Conservation (phyloP, 2,113 vertebrate species). For the Mugil cephalus region DNA sequence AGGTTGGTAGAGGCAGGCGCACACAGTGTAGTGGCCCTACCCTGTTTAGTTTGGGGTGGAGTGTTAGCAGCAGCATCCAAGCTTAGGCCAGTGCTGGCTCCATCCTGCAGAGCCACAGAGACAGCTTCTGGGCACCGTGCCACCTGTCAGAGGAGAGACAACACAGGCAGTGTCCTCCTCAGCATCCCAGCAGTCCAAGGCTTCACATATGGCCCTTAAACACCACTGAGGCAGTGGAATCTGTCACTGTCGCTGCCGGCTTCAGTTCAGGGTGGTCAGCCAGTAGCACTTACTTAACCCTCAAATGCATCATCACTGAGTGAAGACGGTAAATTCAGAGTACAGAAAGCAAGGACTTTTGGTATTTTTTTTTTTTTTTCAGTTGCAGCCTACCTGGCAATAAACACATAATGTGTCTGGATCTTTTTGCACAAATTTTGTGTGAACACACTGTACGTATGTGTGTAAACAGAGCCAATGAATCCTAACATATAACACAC, state of each 20-base stretch:
- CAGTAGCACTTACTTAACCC: slow-evolving; percentile 2
- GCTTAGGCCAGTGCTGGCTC: slow-evolving; percentile 35
- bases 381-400: neutral
- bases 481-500: slow-evolving; percentile 39
- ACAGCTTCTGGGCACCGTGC: slow-evolving; percentile 49
- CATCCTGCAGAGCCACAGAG: slow-evolving; percentile 46
- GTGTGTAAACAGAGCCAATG: slow-evolving; percentile 18
- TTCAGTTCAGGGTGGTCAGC: slow-evolving; percentile 1
- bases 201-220: slow-evolving; percentile 46
- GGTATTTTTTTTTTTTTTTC: too few relatives aligned
- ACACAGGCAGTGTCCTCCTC: slow-evolving; percentile 48
- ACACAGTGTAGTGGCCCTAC: neutral
- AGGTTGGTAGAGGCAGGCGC: slow-evolving; percentile 8
- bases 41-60: slow-evolving; percentile 5
- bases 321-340: neutral
- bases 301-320: slow-evolving; percentile 14
- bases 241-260: slow-evolving; percentile 5
- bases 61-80: slow-evolving; percentile 41
- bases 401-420: slow-evolving; percentile 26
- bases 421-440: slow-evolving; percentile 18
- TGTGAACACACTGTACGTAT: slow-evolving; percentile 4
- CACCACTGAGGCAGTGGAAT: slow-evolving; percentile 29
- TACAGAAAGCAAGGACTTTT: neutral
- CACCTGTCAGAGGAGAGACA: slow-evolving; percentile 61
- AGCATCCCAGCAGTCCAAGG: slow-evolving; percentile 27